Percentiles rank a stretch among this genome's conserved stretches.
These are phyloP conservation scores for Blomia tropicalis DNA, from an alignment of 2,888 invertebrate species.

Conservation along the genomic window DNA sequence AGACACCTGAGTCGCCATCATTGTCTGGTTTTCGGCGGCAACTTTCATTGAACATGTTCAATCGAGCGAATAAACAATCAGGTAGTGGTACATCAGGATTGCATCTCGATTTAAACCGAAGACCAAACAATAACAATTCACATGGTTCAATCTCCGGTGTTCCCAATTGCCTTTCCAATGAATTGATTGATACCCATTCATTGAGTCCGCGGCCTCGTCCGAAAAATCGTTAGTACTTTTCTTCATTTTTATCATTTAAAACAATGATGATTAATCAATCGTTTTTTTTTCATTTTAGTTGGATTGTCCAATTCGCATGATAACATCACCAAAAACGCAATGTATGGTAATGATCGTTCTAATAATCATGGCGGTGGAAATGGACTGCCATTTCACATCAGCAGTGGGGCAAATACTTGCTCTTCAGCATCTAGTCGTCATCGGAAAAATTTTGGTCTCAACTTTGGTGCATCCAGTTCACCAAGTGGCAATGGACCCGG, in stretches of 20 bases:
- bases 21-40: constrained; percentile 4
- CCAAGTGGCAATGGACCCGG: background rate
- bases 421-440: background rate
- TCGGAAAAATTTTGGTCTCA: background rate
- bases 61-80: background rate
- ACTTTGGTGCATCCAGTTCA: background rate
- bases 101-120: background rate
- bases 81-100: background rate
- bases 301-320: constrained; percentile 6
- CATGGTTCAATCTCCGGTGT: background rate
- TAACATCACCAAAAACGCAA: constrained; percentile 2
- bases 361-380: background rate
- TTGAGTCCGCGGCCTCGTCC: constrained; percentile 43
- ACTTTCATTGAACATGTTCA: constrained; percentile 11
- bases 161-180: background rate
- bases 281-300: background rate
- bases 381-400: background rate
- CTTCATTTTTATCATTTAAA: constrained; percentile 55
- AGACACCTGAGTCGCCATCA: background rate
- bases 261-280: constrained; percentile 44
- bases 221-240: constrained; percentile 46
- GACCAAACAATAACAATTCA: background rate
- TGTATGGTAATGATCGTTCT: background rate
- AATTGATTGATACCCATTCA: constrained; percentile 21
- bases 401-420: background rate